A percentile compares a stretch with the other conserved stretches of the same genome.
phyloP scores from a whole-genome alignment of 2,797 vertebrate species.

The Paguma larvata region DNA sequence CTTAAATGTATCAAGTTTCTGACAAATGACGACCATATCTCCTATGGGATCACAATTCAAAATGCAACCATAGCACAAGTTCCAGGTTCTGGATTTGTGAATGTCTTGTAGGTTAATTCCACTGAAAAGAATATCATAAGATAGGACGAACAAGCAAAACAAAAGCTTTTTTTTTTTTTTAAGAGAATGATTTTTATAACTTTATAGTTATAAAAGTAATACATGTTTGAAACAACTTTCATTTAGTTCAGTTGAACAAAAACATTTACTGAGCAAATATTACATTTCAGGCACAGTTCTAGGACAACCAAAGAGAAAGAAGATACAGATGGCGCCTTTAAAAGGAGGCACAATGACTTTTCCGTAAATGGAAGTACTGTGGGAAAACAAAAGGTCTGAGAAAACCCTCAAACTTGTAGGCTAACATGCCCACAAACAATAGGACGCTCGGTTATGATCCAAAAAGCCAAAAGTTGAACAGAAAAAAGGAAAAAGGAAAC shows the following conservation, averaged over 20 bases:
- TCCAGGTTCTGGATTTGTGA: not conserved
- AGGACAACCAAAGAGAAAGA: not conserved
- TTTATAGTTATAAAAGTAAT: not conserved
- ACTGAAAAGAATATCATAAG: not conserved
- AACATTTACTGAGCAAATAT: not conserved
- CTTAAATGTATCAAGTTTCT: not conserved
- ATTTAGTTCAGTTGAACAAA: slow-evolving; percentile 24
- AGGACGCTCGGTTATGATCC: not conserved
- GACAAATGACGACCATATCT: not conserved
- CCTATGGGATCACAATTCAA: not conserved
- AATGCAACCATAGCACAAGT: not conserved
- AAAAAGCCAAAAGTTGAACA: not conserved
- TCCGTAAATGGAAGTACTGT: not conserved
- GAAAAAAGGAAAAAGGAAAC: not conserved
- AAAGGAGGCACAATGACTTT: not conserved
- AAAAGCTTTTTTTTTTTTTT: not conserved
- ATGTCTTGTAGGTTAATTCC: not conserved
- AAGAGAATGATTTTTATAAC: not conserved
- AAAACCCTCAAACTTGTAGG: not conserved
- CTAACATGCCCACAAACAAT: not conserved
- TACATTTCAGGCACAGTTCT: not conserved
- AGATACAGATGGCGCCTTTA: not conserved
- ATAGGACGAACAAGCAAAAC: not conserved
- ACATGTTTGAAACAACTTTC: not conserved
- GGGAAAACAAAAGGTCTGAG: not conserved